These are phyloP conservation scores for Drosophila orena DNA, from an alignment of 1,140 invertebrate species.

Conservation along the genomic window DNA sequence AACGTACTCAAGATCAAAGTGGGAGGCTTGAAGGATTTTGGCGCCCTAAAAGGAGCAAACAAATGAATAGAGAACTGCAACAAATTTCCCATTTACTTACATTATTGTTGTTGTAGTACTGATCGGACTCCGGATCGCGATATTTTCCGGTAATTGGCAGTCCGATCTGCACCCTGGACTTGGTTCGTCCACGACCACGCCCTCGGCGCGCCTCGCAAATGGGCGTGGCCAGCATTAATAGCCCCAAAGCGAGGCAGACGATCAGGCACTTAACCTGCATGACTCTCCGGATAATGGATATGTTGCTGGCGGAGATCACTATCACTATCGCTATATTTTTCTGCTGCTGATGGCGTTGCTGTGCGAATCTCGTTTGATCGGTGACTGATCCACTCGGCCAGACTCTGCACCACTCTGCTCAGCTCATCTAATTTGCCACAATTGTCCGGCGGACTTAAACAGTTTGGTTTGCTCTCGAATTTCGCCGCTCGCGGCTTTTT, in stretches of 20 bases:
- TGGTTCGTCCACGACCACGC: slow-evolving; percentile 88
- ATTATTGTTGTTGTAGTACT: slow-evolving; percentile 94
- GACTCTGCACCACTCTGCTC: slow-evolving; percentile 29
- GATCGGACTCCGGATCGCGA: slow-evolving; percentile 92
- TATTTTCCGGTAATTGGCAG: slow-evolving; percentile 94
- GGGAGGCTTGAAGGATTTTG: slow-evolving; percentile 94
- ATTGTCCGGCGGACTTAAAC: slow-evolving; percentile 60
- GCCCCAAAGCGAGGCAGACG: slow-evolving; percentile 65
- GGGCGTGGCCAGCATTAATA: slow-evolving; percentile 75
- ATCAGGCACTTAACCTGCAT: slow-evolving; percentile 75
- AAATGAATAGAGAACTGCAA: not conserved
- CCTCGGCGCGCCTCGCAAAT: slow-evolving; percentile 86
- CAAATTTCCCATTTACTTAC: slow-evolving; percentile 86
- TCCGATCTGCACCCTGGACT: slow-evolving; percentile 92
- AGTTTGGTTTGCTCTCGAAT: slow-evolving; percentile 31
- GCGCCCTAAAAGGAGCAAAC: slow-evolving; percentile 88
- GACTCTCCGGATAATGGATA: slow-evolving; percentile 30
- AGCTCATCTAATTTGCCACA: slow-evolving; percentile 70
- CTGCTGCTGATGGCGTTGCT: slow-evolving; percentile 43
- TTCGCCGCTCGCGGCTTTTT: slow-evolving; percentile 22
- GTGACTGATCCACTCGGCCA: slow-evolving; percentile 54
- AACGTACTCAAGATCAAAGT: slow-evolving; percentile 97
- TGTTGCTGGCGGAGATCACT: slow-evolving; percentile 1
- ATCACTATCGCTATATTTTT: not conserved
- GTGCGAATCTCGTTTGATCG: slow-evolving; percentile 71